Base-by-base conservation (phyloP, 2,113 vertebrate genomes). In the Pedionomus torquatus region DNA sequence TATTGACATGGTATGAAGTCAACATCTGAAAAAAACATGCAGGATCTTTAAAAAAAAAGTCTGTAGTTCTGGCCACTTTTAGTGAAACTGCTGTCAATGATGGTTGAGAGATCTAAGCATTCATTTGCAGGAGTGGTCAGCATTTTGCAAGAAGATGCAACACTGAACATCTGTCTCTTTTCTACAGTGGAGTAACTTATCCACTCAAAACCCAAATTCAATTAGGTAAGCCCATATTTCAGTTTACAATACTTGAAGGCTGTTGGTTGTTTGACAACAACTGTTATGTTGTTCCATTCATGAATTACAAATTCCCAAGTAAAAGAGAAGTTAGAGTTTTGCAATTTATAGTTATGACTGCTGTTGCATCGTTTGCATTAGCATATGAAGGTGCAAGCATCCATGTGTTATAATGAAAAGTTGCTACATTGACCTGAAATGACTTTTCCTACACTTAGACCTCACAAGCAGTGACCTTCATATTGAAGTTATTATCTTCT, bases 301-400 rank as follows among this genome's bases (percentile, higher is more conserved):
- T 72, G 28, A 83, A 91, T 43, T 76, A 48, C n/a, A 75, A 83
- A 69, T 37, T 54, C 18, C 10, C 9, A 65, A 74, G 17, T 31
- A 26, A 39, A 74, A 88, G 16, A 76, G 21, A 82, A 72, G 41
- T 4, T 49, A 35, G n/a, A n/a, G 21, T 13, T 79, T 46, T 44
- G 54, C 49, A 75, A 25, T 41, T 63, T 21, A 18, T n/a, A 51
- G 49, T 21, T 33, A 28, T 48, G 25, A 48, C 14, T 31, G 23
- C 14, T 0, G 0, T 28, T 1, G 1, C 15, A 18, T 31, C 13
- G 25, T 63, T 55, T 41, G 33, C 48, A 25, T 63, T 51, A n/a
- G 30, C n/a, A 33, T 17, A 18, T 31, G 49, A 81, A 87, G 51
- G 60, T 14, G 39, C 26, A 76, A 51, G 60, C 52, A 72, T 43